Conservation (phyloP, 2,113 vertebrate species). For the Microcebus jonahi region DNA sequence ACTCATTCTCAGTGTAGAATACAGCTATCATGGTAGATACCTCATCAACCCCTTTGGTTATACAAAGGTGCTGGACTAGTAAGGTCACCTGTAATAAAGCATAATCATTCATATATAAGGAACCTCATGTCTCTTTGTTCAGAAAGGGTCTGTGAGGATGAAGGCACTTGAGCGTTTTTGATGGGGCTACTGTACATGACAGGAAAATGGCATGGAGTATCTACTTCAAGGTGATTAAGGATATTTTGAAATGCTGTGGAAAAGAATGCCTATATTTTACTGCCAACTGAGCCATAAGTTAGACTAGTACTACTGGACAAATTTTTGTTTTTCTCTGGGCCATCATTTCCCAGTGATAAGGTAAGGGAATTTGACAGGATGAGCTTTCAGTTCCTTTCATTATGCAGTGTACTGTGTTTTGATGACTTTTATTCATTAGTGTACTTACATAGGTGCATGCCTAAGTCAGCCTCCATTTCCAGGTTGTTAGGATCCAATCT, state of each 20-base stretch:
- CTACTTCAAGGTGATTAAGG: not conserved
- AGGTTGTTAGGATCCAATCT: not conserved
- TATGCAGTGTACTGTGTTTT: not conserved
- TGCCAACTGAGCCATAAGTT: not conserved
- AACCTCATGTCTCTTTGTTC: not conserved
- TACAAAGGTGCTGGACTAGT: not conserved
- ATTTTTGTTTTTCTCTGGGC: not conserved
- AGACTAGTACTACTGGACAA: not conserved
- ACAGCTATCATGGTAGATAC: not conserved
- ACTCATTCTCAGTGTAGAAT: not conserved
- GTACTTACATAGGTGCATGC: not conserved
- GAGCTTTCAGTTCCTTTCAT: not conserved
- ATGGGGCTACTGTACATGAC: not conserved
- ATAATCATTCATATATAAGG: not conserved
- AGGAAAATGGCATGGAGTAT: not conserved
- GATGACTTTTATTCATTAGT: not conserved
- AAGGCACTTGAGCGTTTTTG: not conserved
- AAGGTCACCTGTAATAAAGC: not conserved
- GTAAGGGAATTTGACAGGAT: not conserved
- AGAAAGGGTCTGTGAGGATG: not conserved
- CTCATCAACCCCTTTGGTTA: not conserved
- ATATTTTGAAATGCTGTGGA: not conserved
- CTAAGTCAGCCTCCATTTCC: not conserved
- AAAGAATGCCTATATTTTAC: not conserved
- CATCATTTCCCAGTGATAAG: not conserved